Percentiles rank a stretch among this genome's conserved stretches.
Evolutionary conservation across 2,113 vertebrate genomes (phyloP).

Genomic region (Oxyruncus cristatus): DNA sequence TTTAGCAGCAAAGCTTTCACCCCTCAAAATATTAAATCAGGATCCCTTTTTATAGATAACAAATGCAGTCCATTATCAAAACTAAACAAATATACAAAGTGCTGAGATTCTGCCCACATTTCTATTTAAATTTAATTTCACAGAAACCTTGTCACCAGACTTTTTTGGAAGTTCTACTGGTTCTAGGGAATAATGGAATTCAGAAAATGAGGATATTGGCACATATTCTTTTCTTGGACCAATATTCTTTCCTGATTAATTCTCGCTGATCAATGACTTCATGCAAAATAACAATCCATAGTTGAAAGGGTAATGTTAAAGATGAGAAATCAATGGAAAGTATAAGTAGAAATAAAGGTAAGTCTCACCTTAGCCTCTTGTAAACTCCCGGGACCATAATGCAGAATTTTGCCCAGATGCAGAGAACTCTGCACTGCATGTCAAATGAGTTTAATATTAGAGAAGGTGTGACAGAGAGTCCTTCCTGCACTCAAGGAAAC

Average conservation of each 20-base stretch:
- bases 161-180: not conserved
- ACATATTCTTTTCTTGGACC: not conserved
- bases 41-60: not conserved
- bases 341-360: not conserved
- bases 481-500: not conserved
- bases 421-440: not conserved
- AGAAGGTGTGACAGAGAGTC: not conserved
- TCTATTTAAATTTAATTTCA: not conserved
- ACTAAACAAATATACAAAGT: not conserved
- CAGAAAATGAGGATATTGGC: not conserved
- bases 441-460: not conserved
- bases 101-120: not conserved
- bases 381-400: not conserved
- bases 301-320: not conserved
- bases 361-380: not conserved
- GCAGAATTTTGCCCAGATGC: not conserved
- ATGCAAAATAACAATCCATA: not conserved
- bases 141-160: fast-evolving
- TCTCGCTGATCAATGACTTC: not conserved
- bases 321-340: not conserved
- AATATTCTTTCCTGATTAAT: not conserved
- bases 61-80: not conserved
- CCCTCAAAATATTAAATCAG: not conserved
- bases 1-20: not conserved
- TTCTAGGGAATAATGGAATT: not conserved